Conservation (phyloP, 92 coral and sea anemone genomes). For the Phenganax subtilis region DNA sequence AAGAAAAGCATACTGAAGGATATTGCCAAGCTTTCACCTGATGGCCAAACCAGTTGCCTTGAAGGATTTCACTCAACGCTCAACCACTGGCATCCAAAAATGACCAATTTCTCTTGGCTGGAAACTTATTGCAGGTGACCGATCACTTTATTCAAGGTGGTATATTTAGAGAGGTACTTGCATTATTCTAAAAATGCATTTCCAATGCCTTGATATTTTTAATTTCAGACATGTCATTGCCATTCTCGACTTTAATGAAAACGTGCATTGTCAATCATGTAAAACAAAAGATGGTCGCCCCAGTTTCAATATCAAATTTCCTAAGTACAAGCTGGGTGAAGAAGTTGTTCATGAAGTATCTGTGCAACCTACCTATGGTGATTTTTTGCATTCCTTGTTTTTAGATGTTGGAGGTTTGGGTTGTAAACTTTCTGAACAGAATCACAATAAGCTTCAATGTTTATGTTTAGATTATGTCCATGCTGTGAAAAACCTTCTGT, state of each 20-base stretch:
- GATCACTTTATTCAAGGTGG: too few relatives aligned
- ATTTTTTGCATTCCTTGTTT: neutral
- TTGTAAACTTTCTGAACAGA: neutral
- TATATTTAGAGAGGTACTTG: too few relatives aligned
- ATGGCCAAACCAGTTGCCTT: too few relatives aligned
- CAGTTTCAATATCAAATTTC: neutral
- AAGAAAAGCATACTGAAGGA: neutral
- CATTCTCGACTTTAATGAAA: too few relatives aligned
- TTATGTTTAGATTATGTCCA: neutral
- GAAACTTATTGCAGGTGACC: conserved; percentile 6
- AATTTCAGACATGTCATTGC: neutral
- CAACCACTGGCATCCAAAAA: too few relatives aligned
- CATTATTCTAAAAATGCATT: too few relatives aligned
- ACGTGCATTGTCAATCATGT: neutral
- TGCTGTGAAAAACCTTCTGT: neutral
- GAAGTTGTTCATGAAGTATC: conserved; percentile 12
- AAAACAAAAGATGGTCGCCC: neutral
- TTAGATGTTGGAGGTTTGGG: neutral
- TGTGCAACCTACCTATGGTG: conserved; percentile 9
- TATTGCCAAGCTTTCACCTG: conserved; percentile 7
- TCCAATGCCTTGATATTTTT: neutral
- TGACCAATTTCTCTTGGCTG: neutral
- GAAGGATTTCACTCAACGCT: too few relatives aligned
- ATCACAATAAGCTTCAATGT: neutral
- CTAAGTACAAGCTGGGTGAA: neutral